phyloP scores from a whole-genome alignment of 2,797 vertebrate species.

The Acanthornis magna region DNA sequence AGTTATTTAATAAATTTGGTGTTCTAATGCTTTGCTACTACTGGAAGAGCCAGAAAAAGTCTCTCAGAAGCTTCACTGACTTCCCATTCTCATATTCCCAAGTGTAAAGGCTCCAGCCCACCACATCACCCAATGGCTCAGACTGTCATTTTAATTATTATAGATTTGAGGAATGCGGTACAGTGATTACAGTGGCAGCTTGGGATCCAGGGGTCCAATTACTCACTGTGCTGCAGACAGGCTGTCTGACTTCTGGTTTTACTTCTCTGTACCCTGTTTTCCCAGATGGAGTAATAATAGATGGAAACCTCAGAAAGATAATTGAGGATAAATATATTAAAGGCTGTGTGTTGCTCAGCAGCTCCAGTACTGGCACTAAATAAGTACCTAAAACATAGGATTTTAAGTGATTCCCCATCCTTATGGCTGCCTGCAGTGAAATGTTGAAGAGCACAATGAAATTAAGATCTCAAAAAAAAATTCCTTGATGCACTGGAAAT shows the following conservation, averaged over 20 bases:
- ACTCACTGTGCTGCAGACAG: conserved; percentile 4
- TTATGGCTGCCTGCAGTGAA: neutral
- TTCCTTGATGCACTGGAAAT: neutral
- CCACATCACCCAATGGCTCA: neutral
- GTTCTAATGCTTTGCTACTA: neutral
- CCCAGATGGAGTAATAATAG: conserved; percentile 15
- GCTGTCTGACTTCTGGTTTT: conserved; percentile 47
- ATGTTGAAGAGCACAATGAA: neutral
- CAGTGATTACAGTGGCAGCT: conserved; percentile 15
- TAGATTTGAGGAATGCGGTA: conserved; percentile 26
- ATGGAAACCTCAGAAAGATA: conserved; percentile 24
- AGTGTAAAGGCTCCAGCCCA: neutral
- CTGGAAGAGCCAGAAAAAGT: neutral
- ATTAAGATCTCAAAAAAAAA: neutral
- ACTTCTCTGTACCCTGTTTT: neutral
- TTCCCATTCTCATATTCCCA: neutral
- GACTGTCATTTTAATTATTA: conserved; percentile 35
- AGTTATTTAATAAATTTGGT: neutral
- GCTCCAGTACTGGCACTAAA: neutral
- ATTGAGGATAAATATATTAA: conserved; percentile 16
- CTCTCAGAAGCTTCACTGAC: neutral
- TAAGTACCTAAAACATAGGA: neutral
- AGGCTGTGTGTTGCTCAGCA: neutral
- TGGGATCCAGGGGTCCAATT: conserved; percentile 32
- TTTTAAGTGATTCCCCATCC: neutral